Conservation (phyloP, 2,888 invertebrate species). For the Pelosia muscerda region DNA sequence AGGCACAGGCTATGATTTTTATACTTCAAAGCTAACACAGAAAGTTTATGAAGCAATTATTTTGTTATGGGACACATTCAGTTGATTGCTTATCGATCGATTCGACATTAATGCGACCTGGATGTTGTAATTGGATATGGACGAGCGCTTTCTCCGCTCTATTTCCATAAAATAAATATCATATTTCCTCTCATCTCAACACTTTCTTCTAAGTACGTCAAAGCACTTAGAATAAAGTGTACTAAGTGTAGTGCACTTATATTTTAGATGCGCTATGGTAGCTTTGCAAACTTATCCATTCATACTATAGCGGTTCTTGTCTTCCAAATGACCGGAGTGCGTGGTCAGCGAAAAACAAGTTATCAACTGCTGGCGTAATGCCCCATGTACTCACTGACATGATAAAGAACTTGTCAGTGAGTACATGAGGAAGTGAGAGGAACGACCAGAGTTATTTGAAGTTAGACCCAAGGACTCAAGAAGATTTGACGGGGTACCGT, state of each 20-base stretch:
- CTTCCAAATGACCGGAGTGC: too few relatives aligned
- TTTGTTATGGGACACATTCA: slow-evolving; percentile 3
- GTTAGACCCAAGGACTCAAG: too few relatives aligned
- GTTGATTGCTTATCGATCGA: slow-evolving; percentile 19
- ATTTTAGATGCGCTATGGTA: not conserved
- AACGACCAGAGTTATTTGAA: too few relatives aligned
- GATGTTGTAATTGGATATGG: slow-evolving; percentile 10
- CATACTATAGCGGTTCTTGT: not conserved
- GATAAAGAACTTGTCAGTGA: too few relatives aligned
- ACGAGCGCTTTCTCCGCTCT: not conserved
- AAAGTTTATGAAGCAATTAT: slow-evolving; percentile 14
- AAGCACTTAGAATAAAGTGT: too few relatives aligned
- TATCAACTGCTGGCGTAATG: too few relatives aligned
- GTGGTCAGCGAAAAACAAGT: too few relatives aligned
- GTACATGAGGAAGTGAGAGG: too few relatives aligned
- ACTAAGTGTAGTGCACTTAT: not conserved
- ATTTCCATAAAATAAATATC: not conserved
- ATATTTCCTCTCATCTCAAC: not conserved
- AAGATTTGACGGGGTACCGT: too few relatives aligned
- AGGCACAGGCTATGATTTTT: not conserved
- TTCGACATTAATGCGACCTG: slow-evolving; percentile 10
- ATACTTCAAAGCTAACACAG: not conserved
- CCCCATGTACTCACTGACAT: too few relatives aligned
- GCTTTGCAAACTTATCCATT: not conserved
- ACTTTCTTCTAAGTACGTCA: too few relatives aligned